phyloP scores from a whole-genome alignment of 2,888 invertebrate species.

The Tiphia femorata region DNA sequence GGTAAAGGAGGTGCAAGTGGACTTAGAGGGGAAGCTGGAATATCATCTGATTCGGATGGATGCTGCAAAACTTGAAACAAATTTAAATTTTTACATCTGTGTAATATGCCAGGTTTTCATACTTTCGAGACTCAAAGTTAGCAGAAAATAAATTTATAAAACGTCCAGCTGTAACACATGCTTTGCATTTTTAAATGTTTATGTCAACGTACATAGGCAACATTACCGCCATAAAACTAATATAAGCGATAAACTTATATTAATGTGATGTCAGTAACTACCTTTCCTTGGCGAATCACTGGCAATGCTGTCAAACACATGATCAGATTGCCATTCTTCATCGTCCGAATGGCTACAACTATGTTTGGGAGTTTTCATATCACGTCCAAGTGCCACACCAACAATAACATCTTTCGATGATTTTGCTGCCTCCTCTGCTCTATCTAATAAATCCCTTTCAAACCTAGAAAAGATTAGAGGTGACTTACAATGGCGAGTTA shows the following conservation, averaged over 20 bases:
- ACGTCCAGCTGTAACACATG: no score
- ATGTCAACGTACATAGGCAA: no score
- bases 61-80: slow-evolving; percentile 42
- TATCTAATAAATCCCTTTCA: slow-evolving; percentile 57
- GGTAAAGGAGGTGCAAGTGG: slow-evolving; percentile 61
- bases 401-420: slow-evolving; percentile 46
- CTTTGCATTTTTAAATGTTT: no score
- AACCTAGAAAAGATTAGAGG: slow-evolving; percentile 54
- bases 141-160: no score
- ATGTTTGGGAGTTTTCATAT: slow-evolving; percentile 33
- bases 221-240: no score
- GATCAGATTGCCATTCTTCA: slow-evolving; percentile 52
- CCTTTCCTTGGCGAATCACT: slow-evolving; percentile 38
- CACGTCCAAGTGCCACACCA: slow-evolving; percentile 35
- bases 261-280: background rate
- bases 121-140: no score
- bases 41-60: slow-evolving; percentile 58
- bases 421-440: slow-evolving; percentile 55
- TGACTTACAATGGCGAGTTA: no score
- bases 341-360: slow-evolving; percentile 44
- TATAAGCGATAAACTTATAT: background rate
- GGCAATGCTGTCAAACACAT: slow-evolving; percentile 34
- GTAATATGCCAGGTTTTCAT: background rate
- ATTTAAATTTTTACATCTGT: background rate
- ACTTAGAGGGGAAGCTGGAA: slow-evolving; percentile 48